Conservation (phyloP, 1,140 invertebrate genomes). For the Halictus rubicundus region DNA sequence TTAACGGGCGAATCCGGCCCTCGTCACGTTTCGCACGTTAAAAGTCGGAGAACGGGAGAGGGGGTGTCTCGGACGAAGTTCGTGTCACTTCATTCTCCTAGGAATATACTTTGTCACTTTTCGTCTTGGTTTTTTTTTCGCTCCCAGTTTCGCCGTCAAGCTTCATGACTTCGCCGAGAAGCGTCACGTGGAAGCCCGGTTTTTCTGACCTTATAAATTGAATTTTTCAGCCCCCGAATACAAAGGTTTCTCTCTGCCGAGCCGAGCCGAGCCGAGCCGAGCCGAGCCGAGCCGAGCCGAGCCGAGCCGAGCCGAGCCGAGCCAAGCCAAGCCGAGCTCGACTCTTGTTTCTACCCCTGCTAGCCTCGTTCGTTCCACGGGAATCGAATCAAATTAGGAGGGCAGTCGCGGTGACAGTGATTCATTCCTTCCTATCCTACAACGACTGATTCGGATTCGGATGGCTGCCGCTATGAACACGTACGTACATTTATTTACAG, state of each 20-base stretch:
- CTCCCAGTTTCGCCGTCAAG: constrained; percentile 42
- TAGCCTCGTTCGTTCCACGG: background rate
- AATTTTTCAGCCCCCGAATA: constrained; percentile 45
- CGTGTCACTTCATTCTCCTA: constrained; percentile 42
- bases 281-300: background rate
- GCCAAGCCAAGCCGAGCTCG: background rate
- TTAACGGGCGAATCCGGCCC: constrained; percentile 11
- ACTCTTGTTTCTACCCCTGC: background rate
- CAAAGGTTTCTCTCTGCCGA: constrained; percentile 13
- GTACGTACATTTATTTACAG: constrained; percentile 45
- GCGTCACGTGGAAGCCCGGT: constrained; percentile 62
- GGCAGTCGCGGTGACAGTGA: background rate
- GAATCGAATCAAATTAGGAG: constrained; percentile 37
- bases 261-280: background rate
- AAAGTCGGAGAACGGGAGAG: background rate
- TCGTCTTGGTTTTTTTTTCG: constrained; percentile 16
- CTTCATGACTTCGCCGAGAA: constrained; percentile 54
- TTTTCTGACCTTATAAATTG: constrained; percentile 58
- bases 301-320: background rate
- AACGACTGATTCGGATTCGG: background rate
- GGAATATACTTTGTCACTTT: constrained; percentile 53
- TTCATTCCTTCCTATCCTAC: background rate
- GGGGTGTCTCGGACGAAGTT: constrained; percentile 36
- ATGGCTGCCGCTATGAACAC: background rate
- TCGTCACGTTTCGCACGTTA: constrained; percentile 5